Conservation (phyloP, 2,113 vertebrate genomes). For the Nesoenas mayeri region DNA sequence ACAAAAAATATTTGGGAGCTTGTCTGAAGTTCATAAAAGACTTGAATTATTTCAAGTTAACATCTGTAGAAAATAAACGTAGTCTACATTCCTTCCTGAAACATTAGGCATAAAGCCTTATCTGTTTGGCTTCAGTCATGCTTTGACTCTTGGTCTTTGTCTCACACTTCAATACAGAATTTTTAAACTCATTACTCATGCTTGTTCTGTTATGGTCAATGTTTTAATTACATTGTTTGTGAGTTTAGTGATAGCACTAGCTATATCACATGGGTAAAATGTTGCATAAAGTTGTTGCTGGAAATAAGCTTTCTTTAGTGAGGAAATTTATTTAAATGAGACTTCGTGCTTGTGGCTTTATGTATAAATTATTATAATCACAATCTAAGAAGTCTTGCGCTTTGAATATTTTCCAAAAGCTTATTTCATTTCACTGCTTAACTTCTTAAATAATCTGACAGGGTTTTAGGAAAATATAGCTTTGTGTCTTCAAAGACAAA, state of each 20-base stretch:
- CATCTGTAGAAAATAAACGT: neutral
- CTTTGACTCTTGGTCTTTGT: neutral
- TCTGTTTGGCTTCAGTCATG: neutral
- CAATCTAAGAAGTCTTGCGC: neutral
- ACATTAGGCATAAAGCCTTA: neutral
- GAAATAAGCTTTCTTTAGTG: neutral
- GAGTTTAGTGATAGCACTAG: neutral
- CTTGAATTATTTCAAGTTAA: neutral
- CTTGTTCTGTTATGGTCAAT: neutral
- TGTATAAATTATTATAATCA: neutral
- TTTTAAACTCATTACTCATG: neutral
- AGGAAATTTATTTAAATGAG: neutral
- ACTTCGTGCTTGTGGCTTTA: neutral
- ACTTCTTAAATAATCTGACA: neutral
- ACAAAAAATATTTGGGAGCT: neutral
- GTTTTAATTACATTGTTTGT: neutral
- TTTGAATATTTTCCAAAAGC: neutral
- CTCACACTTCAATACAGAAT: neutral
- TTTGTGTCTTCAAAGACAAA: neutral
- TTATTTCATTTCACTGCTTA: neutral
- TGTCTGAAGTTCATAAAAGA: neutral
- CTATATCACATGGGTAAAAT: neutral
- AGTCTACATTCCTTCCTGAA: neutral
- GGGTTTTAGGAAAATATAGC: neutral
- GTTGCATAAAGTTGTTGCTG: neutral